Conservation (phyloP, 2,797 vertebrate genomes). For the Falco columbarius region DNA sequence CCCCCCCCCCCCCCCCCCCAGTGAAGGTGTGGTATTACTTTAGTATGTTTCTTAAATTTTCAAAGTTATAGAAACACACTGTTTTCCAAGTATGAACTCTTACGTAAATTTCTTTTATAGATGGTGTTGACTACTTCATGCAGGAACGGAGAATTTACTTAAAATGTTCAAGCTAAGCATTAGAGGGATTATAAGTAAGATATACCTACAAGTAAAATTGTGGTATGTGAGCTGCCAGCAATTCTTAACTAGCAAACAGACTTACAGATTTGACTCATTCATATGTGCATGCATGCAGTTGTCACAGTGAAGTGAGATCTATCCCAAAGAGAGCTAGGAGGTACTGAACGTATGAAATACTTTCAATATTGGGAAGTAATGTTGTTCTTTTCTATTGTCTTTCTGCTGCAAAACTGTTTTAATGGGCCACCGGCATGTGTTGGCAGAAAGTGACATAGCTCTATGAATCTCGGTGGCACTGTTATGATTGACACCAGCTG, state of each 20-base stretch:
- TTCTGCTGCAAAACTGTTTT: slow-evolving; percentile 10
- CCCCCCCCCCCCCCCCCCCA: no score
- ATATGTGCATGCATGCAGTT: neutral
- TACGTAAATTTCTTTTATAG: neutral
- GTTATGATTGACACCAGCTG: neutral
- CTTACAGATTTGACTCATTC: neutral
- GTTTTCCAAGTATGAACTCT: neutral
- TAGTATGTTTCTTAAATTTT: neutral
- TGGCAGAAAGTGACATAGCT: neutral
- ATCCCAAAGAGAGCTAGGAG: neutral
- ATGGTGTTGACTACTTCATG: neutral
- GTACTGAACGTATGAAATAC: neutral
- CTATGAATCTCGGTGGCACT: neutral
- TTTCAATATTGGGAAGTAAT: neutral
- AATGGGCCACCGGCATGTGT: neutral
- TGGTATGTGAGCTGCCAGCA: neutral
- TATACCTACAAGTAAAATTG: neutral
- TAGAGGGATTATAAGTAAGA: neutral
- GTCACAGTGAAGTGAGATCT: neutral
- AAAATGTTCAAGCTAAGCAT: neutral
- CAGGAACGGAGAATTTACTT: neutral
- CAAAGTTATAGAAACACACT: neutral
- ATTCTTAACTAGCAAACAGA: neutral
- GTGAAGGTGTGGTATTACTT: neutral
- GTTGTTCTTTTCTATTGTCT: neutral